A percentile compares a stretch with the other conserved stretches of the same genome.
These are phyloP conservation scores for Piaya cayana DNA, from an alignment of 2,113 vertebrate species.

Conservation along the genomic window DNA sequence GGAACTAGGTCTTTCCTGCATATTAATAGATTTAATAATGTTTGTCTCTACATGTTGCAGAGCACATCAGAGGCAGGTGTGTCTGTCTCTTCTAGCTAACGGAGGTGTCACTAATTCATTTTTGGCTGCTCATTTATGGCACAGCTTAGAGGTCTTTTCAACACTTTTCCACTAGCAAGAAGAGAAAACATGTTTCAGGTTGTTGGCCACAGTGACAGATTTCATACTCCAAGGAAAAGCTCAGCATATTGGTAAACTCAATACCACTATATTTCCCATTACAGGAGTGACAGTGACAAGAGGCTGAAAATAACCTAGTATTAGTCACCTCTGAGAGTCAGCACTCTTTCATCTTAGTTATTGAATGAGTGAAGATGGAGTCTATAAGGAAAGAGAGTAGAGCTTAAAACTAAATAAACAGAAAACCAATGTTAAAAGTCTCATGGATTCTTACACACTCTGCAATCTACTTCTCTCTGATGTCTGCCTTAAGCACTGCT, in stretches of 20 bases:
- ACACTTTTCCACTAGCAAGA: neutral
- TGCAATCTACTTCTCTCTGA: neutral
- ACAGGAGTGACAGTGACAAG: neutral
- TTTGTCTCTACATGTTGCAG: neutral
- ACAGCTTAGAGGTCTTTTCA: neutral
- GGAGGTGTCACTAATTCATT: neutral
- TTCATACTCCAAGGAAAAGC: neutral
- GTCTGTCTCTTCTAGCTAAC: neutral
- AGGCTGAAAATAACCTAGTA: neutral
- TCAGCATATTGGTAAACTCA: neutral
- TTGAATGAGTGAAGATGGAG: neutral
- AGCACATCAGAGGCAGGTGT: neutral
- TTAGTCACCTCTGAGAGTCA: neutral
- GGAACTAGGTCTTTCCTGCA: neutral
- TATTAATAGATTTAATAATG: neutral
- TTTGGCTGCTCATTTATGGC: neutral
- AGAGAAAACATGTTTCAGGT: neutral
- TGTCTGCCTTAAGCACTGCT: neutral
- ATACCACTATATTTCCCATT: neutral
- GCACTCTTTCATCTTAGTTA: neutral
- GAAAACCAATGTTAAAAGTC: neutral
- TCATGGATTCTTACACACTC: neutral
- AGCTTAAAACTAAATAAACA: neutral
- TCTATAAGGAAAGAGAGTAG: neutral
- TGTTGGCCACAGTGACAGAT: neutral